Evolutionary conservation across 2,888 invertebrate genomes (phyloP), one percentile per base, ranked within the genome.

Genomic region (Trachelus troglodyta): DNA sequence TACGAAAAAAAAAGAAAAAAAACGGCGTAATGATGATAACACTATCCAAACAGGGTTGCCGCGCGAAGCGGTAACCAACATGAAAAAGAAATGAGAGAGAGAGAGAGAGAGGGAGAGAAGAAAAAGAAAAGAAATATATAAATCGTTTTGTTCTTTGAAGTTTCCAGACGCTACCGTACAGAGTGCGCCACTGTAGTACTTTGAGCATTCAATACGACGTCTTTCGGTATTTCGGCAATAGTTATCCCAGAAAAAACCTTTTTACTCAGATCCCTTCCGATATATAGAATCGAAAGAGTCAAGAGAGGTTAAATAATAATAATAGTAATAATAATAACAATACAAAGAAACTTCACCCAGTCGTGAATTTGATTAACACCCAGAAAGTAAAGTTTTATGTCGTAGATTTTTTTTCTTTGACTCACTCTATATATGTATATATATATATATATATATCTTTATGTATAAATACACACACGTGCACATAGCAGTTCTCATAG

Each of bases 321-420:
- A 15, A 15, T 12, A 12, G 1, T 37, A 37, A 37, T 37, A 15
- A 37, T 35, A 11, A 35, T 35, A 12, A 37, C 4, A 12, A 1
- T 37, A 37, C 76, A 74, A 35, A 77, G 69, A 40, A 56, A 80
- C 75, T 80, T 79, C 73, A 35, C 12, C 79, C 79, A 56, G 74
- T 75, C 79, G 79, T 79, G 82, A 85, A 85, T 85, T 84, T 83
- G 83, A 85, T 85, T 85, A 85, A 84, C 86, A 82, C 82, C 80
- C 77, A 76, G 83, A 79, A 79, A 79, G 78, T 12, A 78, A 79
- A 85, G 83, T 84, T 85, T 85, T 85, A 85, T 81, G 81, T 69
- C 75, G 73, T 79, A 33, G n/a, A 30, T n/a, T 2, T 69, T 12
- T 12, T 69, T 69, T 15, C 15, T 33, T 30, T 33, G 4, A 40